These are phyloP conservation scores for Epizoanthus scotinus DNA, from an alignment of 92 coral and sea anemone species.

Conservation along the genomic window DNA sequence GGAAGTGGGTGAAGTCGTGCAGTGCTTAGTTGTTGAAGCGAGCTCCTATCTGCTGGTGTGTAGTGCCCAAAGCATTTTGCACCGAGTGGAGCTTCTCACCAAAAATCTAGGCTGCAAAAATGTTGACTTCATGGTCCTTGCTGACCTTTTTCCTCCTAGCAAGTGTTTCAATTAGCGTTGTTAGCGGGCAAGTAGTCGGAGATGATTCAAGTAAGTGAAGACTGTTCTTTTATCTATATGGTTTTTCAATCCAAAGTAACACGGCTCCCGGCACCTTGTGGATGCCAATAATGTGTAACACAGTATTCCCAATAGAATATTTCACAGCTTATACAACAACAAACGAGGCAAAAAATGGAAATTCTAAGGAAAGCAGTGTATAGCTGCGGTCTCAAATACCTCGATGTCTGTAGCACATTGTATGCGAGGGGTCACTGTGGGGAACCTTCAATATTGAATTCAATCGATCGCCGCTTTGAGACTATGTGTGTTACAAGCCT, in stretches of 20 bases:
- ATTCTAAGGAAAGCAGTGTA: not conserved
- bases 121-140: slow-evolving; percentile 13
- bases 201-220: not conserved
- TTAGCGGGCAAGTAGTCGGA: slow-evolving; percentile 3
- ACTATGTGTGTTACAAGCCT: not conserved
- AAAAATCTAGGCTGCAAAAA: slow-evolving; percentile 28
- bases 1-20: slow-evolving; percentile 44
- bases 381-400: slow-evolving; percentile 5
- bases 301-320: not conserved
- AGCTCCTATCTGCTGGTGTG: slow-evolving; percentile 39
- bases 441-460: not conserved
- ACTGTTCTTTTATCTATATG: not conserved
- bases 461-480: not conserved
- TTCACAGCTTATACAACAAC: not conserved
- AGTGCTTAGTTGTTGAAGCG: slow-evolving; percentile 36
- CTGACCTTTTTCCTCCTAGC: not conserved
- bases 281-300: not conserved
- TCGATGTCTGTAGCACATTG: slow-evolving; percentile 2
- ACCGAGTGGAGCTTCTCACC: slow-evolving; percentile 40
- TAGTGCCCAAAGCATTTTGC: slow-evolving; percentile 32
- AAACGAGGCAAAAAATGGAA: slow-evolving; percentile 2
- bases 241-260: too few relatives aligned
- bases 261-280: too few relatives aligned
- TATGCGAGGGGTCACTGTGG: slow-evolving; percentile 3
- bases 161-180: not conserved